Percentiles rank a stretch among this genome's conserved stretches.
These are phyloP conservation scores for Seira ritae DNA, from an alignment of 2,888 invertebrate species.

Conservation along the genomic window DNA sequence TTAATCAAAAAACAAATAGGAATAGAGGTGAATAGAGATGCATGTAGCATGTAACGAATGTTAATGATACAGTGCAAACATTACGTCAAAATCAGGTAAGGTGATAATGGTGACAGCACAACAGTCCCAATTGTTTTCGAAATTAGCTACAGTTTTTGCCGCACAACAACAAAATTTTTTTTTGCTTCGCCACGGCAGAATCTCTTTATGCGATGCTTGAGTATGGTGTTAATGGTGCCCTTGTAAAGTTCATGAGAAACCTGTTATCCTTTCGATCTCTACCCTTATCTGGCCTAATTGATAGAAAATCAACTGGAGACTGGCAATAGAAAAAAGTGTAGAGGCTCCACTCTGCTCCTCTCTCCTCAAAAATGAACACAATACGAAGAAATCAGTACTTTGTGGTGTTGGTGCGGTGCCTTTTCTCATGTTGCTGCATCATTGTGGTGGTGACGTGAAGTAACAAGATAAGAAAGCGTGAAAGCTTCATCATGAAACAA, in stretches of 20 bases:
- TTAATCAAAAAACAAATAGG: neutral
- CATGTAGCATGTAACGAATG: neutral
- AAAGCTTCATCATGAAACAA: constrained; percentile 20
- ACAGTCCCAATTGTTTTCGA: neutral
- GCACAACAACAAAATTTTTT: neutral
- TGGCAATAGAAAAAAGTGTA: neutral
- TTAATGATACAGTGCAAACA: neutral
- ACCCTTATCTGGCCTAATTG: neutral
- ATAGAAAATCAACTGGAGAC: neutral
- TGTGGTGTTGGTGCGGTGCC: constrained; percentile 27
- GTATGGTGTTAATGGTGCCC: neutral
- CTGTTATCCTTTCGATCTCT: neutral
- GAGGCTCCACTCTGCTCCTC: neutral
- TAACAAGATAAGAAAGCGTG: constrained; percentile 33
- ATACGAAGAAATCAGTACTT: neutral
- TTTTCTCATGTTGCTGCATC: neutral
- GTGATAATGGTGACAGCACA: neutral
- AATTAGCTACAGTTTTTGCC: neutral
- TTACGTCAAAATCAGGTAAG: neutral
- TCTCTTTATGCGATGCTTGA: too few species aligned
- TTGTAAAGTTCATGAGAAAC: neutral
- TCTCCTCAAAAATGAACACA: neutral
- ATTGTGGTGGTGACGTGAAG: constrained; percentile 30
- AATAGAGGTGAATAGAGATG: too few species aligned
- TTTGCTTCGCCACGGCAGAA: too few species aligned